Percentiles rank a stretch among this genome's conserved stretches.
Conservation (phyloP, 2,113 vertebrate species). For the Pseudorasbora parva region DNA sequence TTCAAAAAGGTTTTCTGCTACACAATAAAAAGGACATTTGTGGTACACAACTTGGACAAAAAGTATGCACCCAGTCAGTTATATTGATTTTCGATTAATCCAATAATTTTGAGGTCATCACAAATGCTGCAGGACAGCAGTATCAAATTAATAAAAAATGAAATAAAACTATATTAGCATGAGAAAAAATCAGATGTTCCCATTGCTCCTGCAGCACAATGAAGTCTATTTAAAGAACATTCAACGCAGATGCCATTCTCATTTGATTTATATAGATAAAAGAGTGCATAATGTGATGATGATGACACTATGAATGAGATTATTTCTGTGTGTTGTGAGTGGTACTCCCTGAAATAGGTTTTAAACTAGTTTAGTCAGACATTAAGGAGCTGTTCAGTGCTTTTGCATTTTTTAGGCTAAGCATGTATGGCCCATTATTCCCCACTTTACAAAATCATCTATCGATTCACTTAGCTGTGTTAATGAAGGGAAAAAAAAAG, state of each 20-base stretch:
- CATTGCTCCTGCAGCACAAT: neutral
- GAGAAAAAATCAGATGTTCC: neutral
- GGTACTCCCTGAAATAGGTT: slow-evolving; percentile 17
- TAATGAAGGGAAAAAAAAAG: neutral
- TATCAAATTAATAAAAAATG: neutral
- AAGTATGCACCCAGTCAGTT: neutral
- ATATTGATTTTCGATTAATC: neutral
- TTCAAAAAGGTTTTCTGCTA: neutral
- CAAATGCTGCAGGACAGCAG: neutral
- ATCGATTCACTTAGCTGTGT: neutral
- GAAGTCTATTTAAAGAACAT: neutral
- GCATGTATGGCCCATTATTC: neutral
- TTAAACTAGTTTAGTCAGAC: slow-evolving; percentile 15
- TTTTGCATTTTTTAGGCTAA: neutral
- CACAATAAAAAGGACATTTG: neutral
- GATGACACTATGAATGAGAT: slow-evolving; percentile 1
- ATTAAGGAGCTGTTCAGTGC: neutral
- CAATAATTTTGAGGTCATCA: neutral
- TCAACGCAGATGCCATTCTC: slow-evolving; percentile 8
- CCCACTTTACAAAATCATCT: neutral
- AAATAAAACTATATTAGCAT: neutral
- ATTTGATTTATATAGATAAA: slow-evolving; percentile 3
- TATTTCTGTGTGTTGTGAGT: neutral
- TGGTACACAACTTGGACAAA: neutral
- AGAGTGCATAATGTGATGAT: neutral